Conservation (phyloP, 2,797 vertebrate species). For the Setipinna tenuifilis region DNA sequence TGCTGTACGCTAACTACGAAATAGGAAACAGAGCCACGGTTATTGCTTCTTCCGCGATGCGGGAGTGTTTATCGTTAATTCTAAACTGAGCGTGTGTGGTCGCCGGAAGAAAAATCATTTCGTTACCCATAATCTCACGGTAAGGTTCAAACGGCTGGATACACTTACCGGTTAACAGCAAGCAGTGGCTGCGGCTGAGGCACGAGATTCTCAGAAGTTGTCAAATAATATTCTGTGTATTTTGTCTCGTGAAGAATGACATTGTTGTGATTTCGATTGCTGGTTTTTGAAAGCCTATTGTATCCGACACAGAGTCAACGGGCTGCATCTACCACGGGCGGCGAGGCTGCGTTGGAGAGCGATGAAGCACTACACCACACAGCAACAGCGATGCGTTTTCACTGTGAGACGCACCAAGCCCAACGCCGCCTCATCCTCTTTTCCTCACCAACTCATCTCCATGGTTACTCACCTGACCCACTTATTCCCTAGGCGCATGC, state of each 20-base stretch:
- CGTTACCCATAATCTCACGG: not conserved
- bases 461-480: slow-evolving; percentile 63
- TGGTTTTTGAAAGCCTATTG: slow-evolving; percentile 53
- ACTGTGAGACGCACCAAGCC: not conserved
- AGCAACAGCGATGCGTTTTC: slow-evolving; percentile 21
- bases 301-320: slow-evolving; percentile 43
- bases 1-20: not conserved
- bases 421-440: slow-evolving; percentile 39
- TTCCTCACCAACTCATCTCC: slow-evolving; percentile 46
- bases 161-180: slow-evolving; percentile 71
- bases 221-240: slow-evolving; percentile 70
- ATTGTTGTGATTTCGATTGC: slow-evolving; percentile 68
- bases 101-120: not conserved
- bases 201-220: slow-evolving; percentile 60
- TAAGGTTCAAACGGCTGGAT: not conserved
- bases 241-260: slow-evolving; percentile 68
- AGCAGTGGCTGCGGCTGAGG: slow-evolving; percentile 59
- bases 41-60: not conserved
- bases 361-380: slow-evolving; percentile 17
- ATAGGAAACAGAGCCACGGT: not conserved
- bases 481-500: slow-evolving; percentile 38
- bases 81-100: not conserved
- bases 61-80: not conserved
- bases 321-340: slow-evolving; percentile 66
- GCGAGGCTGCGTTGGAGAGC: slow-evolving; percentile 47